phyloP scores from a whole-genome alignment of 1,140 invertebrate species.

The Diploscapter pachys region DNA sequence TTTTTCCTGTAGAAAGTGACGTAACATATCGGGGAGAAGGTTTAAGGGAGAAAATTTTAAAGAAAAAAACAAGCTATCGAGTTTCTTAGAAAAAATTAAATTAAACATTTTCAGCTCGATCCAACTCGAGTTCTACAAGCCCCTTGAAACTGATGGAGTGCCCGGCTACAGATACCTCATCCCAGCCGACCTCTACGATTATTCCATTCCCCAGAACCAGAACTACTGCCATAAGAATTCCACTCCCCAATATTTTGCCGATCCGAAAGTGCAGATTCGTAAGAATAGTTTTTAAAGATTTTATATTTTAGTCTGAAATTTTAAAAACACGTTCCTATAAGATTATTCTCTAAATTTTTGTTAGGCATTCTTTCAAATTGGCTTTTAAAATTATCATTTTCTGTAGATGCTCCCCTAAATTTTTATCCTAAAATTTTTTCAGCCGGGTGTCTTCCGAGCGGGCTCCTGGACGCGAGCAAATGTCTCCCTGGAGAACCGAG shows the following conservation, averaged over 20 bases:
- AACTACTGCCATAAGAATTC: constrained; percentile 53
- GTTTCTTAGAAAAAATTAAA: too few species aligned
- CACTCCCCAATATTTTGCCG: constrained; percentile 45
- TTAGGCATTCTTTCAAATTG: neutral
- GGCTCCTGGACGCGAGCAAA: constrained; percentile 48
- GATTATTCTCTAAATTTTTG: neutral
- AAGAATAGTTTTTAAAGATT: neutral
- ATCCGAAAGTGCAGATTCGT: constrained; percentile 46
- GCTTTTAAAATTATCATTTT: neutral
- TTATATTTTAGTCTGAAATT: too few species aligned
- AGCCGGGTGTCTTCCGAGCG: constrained; percentile 47
- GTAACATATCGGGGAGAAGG: neutral
- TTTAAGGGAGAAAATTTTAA: neutral
- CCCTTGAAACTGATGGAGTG: constrained; percentile 31
- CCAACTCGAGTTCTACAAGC: constrained; percentile 42
- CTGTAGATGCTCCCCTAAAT: neutral
- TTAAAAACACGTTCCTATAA: too few species aligned
- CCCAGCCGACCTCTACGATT: constrained; percentile 41
- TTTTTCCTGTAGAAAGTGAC: neutral
- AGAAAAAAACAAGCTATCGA: constrained; percentile 2
- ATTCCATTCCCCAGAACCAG: constrained; percentile 31
- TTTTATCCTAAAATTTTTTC: constrained; percentile 4
- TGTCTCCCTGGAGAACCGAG: constrained; percentile 49
- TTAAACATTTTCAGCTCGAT: constrained; percentile 40
- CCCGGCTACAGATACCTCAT: constrained; percentile 42